Conservation (phyloP, 2,113 vertebrate species). For the Ramphastos sulfuratus region DNA sequence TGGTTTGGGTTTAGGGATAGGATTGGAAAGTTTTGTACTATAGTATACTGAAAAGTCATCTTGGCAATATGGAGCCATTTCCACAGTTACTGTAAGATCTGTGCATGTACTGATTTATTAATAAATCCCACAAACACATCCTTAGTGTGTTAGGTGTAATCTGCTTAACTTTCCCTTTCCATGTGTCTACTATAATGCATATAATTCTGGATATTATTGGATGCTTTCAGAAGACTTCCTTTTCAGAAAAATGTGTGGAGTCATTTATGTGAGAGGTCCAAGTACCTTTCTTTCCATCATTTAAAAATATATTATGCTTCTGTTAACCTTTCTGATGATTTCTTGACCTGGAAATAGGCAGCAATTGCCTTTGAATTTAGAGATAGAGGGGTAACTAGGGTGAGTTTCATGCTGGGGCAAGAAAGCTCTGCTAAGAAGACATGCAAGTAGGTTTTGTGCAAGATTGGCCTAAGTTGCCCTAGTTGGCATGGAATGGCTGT, state of each 20-base stretch:
- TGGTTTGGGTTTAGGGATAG: neutral
- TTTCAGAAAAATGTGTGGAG: conserved; percentile 25
- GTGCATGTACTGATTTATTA: conserved; percentile 49
- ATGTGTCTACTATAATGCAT: neutral
- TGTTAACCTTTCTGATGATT: conserved; percentile 11
- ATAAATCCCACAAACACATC: conserved; percentile 6
- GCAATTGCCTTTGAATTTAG: neutral
- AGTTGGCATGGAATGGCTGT: neutral
- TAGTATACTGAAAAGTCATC: neutral
- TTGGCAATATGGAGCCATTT: neutral
- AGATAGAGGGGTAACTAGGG: neutral
- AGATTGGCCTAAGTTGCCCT: neutral
- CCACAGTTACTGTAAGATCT: conserved; percentile 17
- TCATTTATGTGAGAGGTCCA: neutral
- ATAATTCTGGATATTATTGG: conserved; percentile 1
- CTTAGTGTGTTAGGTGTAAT: neutral
- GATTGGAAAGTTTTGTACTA: neutral
- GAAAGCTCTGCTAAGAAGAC: neutral
- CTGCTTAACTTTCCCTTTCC: neutral
- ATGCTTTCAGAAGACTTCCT: conserved; percentile 5
- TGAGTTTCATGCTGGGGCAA: neutral
- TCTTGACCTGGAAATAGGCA: conserved; percentile 34
- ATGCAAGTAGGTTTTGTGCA: conserved; percentile 1
- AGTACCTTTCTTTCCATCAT: conserved; percentile 41
- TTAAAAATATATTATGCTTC: conserved; percentile 36